Evolutionary conservation across 2,113 vertebrate genomes (phyloP).

Genomic region (Plectropomus leopardus): DNA sequence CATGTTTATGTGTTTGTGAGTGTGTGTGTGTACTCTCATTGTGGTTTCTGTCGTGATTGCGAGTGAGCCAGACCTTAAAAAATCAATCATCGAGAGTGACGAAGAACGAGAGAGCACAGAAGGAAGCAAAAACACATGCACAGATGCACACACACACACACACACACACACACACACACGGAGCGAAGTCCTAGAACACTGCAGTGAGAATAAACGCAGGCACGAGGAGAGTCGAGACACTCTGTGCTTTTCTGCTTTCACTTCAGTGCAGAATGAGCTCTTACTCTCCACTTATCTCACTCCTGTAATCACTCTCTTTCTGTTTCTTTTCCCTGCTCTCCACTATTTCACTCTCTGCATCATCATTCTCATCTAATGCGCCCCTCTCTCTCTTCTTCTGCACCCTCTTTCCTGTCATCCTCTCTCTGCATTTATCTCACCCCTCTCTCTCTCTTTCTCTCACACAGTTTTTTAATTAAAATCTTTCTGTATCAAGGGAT

Average conservation of each 20-base stretch:
- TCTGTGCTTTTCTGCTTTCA: conserved; percentile 35
- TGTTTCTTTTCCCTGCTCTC: conserved; percentile 19
- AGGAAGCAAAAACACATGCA: conserved; percentile 14
- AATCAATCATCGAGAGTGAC: conserved; percentile 76
- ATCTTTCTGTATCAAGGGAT: conserved; percentile 72
- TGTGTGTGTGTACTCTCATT: not conserved
- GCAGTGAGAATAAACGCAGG: conserved; percentile 37
- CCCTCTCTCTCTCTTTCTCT: conserved; percentile 21
- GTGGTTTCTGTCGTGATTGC: conserved; percentile 33
- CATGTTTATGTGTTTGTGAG: not conserved
- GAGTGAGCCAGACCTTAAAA: conserved; percentile 56
- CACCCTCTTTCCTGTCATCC: conserved; percentile 21
- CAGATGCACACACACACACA: conserved; percentile 5
- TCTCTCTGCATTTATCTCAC: conserved; percentile 42
- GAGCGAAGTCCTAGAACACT: conserved; percentile 4
- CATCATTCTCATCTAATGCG: conserved; percentile 40
- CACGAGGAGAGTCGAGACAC: conserved; percentile 37
- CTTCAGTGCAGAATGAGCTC: conserved; percentile 52
- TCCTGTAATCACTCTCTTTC: conserved; percentile 34
- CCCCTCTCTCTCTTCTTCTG: conserved; percentile 6
- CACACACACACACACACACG: conserved; percentile 8
- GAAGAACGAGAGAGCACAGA: conserved; percentile 39
- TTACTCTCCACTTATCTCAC: conserved; percentile 64
- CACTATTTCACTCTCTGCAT: conserved; percentile 28
- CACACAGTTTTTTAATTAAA: conserved; percentile 78